phyloP scores from a whole-genome alignment of 2,113 vertebrate species.

The Lonchura striata region DNA sequence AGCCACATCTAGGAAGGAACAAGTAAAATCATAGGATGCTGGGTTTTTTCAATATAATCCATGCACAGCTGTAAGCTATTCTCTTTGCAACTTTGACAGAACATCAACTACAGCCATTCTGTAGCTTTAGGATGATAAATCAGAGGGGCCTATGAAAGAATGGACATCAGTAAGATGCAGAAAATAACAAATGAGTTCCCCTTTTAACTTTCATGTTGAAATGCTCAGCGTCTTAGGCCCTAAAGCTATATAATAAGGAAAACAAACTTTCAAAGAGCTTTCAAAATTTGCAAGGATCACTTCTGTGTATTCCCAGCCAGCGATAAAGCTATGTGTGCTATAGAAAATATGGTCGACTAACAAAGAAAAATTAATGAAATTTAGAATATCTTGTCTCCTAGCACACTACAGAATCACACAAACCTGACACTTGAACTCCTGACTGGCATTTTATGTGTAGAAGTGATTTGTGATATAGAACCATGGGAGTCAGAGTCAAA shows the following conservation, averaged over 20 bases:
- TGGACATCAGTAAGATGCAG: neutral
- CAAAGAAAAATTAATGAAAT: neutral
- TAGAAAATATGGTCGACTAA: neutral
- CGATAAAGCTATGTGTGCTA: neutral
- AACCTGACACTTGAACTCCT: neutral
- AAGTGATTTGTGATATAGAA: neutral
- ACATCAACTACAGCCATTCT: constrained; percentile 25
- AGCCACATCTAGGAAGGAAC: neutral
- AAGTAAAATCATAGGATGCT: neutral
- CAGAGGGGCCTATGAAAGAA: constrained; percentile 1
- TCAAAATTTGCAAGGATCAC: neutral
- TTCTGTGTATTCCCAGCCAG: neutral
- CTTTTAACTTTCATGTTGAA: constrained; percentile 19
- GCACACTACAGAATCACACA: neutral
- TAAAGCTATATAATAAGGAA: neutral
- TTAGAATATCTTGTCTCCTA: neutral
- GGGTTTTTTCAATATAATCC: neutral
- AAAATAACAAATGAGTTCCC: constrained; percentile 21
- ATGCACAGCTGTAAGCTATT: constrained; percentile 49
- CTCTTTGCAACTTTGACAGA: constrained; percentile 13
- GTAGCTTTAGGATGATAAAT: constrained; percentile 41
- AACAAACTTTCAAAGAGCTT: neutral
- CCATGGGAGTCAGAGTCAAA: neutral
- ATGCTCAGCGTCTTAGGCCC: neutral
- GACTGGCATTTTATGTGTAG: neutral